Percentiles rank a stretch among this genome's conserved stretches.
Conservation (phyloP, 2,797 vertebrate species). For the Smutsia gigantea region DNA sequence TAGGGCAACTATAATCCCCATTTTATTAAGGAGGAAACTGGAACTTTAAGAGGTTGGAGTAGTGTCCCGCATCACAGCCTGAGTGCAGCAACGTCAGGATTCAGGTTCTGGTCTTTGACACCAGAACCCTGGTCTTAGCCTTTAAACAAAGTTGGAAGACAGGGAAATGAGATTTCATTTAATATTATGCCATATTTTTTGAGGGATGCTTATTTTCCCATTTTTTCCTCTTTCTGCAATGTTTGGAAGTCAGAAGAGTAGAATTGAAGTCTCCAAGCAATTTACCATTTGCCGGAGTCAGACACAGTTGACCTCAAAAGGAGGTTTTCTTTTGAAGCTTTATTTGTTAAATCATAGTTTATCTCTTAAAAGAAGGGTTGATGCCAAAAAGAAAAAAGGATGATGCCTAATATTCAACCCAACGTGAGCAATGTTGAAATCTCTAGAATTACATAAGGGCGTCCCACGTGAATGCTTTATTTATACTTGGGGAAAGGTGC, state of each 20-base stretch:
- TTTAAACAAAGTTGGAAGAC: neutral
- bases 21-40: constrained; percentile 17
- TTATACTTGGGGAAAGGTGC: neutral
- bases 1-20: neutral
- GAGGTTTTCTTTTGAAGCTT: constrained; percentile 41
- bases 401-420: constrained; percentile 20
- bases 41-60: neutral
- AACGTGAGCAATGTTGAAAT: constrained; percentile 54
- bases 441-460: neutral
- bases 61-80: neutral
- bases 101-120: neutral
- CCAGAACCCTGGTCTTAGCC: neutral
- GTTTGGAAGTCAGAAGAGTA: neutral
- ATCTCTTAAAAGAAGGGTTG: constrained; percentile 52
- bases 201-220: neutral
- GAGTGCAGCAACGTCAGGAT: neutral
- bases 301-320: constrained; percentile 33
- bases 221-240: constrained; percentile 42
- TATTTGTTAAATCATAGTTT: constrained; percentile 53
- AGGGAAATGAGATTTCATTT: constrained; percentile 4
- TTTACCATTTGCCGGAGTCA: constrained; percentile 26
- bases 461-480: constrained; percentile 2
- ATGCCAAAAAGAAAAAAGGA: constrained; percentile 22
- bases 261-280: neutral
- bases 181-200: neutral